These are phyloP conservation scores for Lasiurus borealis DNA, from an alignment of 2,113 vertebrate genomes.

Conservation along the genomic window DNA sequence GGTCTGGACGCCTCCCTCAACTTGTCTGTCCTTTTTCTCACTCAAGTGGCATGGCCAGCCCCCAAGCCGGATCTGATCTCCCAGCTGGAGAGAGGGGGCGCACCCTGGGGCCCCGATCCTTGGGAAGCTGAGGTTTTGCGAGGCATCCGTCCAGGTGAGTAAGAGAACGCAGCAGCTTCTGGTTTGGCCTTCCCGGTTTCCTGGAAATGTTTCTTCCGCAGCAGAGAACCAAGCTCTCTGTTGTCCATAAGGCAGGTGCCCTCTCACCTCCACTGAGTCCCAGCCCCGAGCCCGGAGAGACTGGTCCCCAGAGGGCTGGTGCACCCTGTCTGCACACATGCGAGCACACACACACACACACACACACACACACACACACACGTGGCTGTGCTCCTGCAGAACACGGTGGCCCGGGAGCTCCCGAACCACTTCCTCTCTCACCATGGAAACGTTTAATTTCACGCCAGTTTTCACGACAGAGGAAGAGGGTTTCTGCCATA, in stretches of 20 bases:
- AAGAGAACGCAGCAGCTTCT: background rate
- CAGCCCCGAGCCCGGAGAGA: background rate
- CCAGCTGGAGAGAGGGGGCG: slow-evolving; percentile 63
- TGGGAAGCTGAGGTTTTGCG: background rate
- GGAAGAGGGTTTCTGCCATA: background rate
- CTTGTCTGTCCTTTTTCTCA: background rate
- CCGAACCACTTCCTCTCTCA: background rate
- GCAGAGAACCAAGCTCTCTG: background rate
- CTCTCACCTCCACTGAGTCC: background rate
- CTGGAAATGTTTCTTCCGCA: background rate
- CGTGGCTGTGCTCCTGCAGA: background rate
- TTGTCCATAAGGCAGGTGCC: background rate
- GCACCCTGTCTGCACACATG: fast-evolving
- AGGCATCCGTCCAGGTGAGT: slow-evolving; percentile 45
- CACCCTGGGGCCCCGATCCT: slow-evolving; percentile 1
- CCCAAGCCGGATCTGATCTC: slow-evolving; percentile 61
- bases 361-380: background rate
- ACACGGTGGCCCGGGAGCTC: no score
- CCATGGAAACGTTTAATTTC: background rate
- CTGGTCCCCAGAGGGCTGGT: fast-evolving
- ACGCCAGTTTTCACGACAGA: background rate
- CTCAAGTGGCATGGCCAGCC: background rate
- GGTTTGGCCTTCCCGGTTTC: background rate
- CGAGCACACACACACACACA: no score
- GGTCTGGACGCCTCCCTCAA: background rate